Evolutionary conservation across 2,113 vertebrate genomes (phyloP).

Genomic region (Paradisaea rubra): DNA sequence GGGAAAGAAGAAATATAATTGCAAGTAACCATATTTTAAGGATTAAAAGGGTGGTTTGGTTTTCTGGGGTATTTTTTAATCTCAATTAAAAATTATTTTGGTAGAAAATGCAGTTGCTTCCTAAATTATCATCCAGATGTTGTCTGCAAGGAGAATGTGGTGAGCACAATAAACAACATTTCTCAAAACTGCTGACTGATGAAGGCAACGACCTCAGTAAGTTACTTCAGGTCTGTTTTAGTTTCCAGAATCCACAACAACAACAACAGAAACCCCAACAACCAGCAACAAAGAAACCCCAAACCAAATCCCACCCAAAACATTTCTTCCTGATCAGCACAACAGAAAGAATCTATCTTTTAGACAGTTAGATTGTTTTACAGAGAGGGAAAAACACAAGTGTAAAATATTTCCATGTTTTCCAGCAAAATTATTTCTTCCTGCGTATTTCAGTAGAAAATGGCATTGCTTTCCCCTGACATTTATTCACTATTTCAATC

Average conservation of each 20-base stretch:
- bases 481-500: neutral
- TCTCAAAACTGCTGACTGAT: neutral
- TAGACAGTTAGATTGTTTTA: neutral
- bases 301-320: neutral
- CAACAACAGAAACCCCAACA: neutral
- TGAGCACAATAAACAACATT: neutral
- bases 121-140: neutral
- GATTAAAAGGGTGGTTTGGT: neutral
- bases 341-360: neutral
- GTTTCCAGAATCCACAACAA: neutral
- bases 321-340: neutral
- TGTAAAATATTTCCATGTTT: neutral
- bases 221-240: neutral
- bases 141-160: neutral
- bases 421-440: neutral
- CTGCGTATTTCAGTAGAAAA: neutral
- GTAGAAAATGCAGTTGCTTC: neutral
- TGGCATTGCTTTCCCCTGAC: neutral
- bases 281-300: neutral
- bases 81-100: neutral
- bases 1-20: neutral
- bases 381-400: neutral
- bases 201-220: neutral
- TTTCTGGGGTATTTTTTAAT: neutral
- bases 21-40: neutral